Evolutionary conservation across 2,888 invertebrate species (phyloP), one percentile per base, ranked within the genome.

Genomic region (Hedya salicella): DNA sequence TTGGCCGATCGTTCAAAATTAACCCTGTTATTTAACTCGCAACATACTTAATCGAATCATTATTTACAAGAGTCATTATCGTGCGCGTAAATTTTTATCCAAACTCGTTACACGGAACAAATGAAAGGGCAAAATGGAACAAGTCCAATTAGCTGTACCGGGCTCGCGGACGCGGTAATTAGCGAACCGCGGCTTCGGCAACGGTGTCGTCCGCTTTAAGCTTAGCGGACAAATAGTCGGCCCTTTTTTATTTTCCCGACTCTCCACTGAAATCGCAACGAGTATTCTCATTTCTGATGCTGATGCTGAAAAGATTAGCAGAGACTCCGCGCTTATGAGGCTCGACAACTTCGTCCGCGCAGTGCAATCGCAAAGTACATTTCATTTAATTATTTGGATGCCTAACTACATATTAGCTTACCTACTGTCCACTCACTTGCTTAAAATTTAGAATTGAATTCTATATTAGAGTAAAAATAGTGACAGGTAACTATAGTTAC

Each of bases 121-220:
- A 72, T 70, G 69, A 70, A 65, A 69, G 66, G 56, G 62, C 67
- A 57, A 68, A 70, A 72, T 70, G 72, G 69, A 74, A 77, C 68
- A 66, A 71, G 69, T 66, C 60, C 72, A 75, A 77, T 76, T 76
- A 75, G 70, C 71, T 67, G 69, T 69, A 16, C 57, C 65, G 67
- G 68, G 69, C 52, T 69, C 71, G 70, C 67, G 71, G 74, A 74
- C 66, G 71, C 69, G 69, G 76, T 78, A 79, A 80, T 80, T 78
- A 80, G 75, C 71, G 73, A 68, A 68, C 68, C 73, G 73, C 70
- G 74, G 74, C 70, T 25, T 44, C 36, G 52, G 60, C 65, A 54
- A 48, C 53, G 40, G 32, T 59, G 64, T 59, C 59, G 39, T 8
- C 11, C 25, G 17, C 19, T 53, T 19, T 46, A 32, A 21, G 21